phyloP scores from a whole-genome alignment of 2,888 invertebrate species.

The Drosophila pegasa region DNA sequence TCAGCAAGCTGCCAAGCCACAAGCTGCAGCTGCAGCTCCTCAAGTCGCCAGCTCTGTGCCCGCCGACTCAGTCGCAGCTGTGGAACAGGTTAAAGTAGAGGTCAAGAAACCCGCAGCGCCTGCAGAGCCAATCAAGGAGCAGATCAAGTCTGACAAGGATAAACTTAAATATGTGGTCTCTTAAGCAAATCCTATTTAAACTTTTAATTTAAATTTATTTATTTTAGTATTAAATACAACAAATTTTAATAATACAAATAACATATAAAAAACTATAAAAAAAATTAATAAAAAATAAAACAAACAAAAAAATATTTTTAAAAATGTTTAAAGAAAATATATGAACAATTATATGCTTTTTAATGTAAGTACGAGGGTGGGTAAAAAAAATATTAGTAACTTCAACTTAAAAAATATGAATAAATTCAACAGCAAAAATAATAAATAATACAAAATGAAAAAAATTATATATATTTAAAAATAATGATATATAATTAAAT shows the following conservation, averaged over 20 bases:
- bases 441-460: too few relatives aligned
- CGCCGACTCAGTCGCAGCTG: conserved; percentile 25
- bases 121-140: conserved; percentile 29
- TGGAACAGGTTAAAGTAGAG: conserved; percentile 13
- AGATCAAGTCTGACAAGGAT: conserved; percentile 39
- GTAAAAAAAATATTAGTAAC: not conserved
- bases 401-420: too few relatives aligned
- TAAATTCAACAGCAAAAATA: too few relatives aligned
- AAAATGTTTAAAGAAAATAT: too few relatives aligned
- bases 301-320: not conserved
- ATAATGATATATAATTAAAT: too few relatives aligned
- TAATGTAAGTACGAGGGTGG: not conserved
- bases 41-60: conserved; percentile 31
- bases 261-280: not conserved
- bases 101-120: conserved; percentile 31
- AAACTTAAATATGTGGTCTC: conserved; percentile 59
- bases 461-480: not conserved
- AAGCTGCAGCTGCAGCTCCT: not conserved
- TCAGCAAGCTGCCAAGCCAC: not conserved
- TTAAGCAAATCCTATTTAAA: conserved; percentile 22
- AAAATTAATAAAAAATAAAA: not conserved
- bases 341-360: not conserved
- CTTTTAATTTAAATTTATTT: conserved; percentile 24
- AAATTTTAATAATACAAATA: not conserved
- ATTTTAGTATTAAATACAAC: conserved; percentile 24